Base-by-base conservation (phyloP, 1,140 invertebrate species). In the Tetragonula clypearis region DNA sequence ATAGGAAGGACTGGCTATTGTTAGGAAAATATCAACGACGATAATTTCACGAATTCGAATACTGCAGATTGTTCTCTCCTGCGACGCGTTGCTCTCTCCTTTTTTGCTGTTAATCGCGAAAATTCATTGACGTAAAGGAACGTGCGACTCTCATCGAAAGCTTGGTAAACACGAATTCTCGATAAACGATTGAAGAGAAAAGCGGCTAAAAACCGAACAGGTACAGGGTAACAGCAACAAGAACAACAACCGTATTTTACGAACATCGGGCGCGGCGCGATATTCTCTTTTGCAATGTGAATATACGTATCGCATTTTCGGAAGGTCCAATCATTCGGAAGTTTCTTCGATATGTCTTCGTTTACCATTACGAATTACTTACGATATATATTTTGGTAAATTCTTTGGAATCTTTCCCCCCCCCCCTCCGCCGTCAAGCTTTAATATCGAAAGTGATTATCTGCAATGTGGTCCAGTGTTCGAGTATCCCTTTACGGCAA, bases 221-320 rank as follows among this genome's bases (percentile, higher is more conserved):
- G 41, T 76, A 87, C 58, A 8, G 41, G 60, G 60, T 49, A 87
- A 84, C 85, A 82, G 68, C 56, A 88, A 88, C 68, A 75, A 85
- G 85, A 76, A 81, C 55, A 77, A 84, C 35, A 78, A 35, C 53
- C 14, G 56, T 53, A 49, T 79, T 71, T 76, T 19, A 35, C 60
- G n/a, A 78, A 56, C 55, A 82, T 79, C 84, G 55, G 69, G 66
- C n/a, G 17, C 9, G 78, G 66, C 66, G 71, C 66, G 35, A 26
- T 30, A 30, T 78, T 23, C 3, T 35, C 26, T 74, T n/a, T 49
- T 49, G 41, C 26, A 26, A 55, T 60, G 8, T 35, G 26, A 84
- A 71, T 60, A 49, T 49, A n/a, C n/a, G 41, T 49, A 69, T 84
- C 78, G 79, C 19, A 69, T 78, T 76, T 76, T 30, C n/a, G 23